Evolutionary conservation across 2,888 invertebrate genomes (phyloP).

Genomic region (Cyrtodaria siliqua): DNA sequence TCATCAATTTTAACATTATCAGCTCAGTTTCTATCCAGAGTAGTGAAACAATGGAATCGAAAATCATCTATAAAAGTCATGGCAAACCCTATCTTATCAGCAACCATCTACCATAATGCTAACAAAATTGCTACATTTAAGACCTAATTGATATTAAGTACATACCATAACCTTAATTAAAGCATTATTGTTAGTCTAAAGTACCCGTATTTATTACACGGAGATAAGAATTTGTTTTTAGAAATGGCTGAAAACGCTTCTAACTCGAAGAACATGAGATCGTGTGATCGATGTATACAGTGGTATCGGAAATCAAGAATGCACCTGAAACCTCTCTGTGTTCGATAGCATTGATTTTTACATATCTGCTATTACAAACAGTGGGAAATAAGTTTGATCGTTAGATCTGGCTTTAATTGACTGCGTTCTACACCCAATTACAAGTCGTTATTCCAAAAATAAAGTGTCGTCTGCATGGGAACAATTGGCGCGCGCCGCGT

Average conservation of each 20-base stretch:
- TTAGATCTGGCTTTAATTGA: conserved; percentile 64
- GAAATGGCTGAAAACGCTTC: neutral
- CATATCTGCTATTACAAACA: conserved; percentile 58
- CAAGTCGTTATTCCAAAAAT: conserved; percentile 67
- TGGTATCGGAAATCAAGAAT: conserved; percentile 14
- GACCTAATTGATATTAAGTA: conserved; percentile 39
- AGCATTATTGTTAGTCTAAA: conserved; percentile 23
- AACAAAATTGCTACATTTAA: conserved; percentile 27
- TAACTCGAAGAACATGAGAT: neutral
- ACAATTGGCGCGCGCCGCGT: conserved; percentile 65
- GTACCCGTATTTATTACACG: conserved; percentile 34
- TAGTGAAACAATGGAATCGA: too few relatives aligned
- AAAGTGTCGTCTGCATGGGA: conserved; percentile 59
- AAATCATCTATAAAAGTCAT: too few relatives aligned
- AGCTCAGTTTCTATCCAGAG: too few relatives aligned
- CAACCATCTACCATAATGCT: conserved; percentile 15
- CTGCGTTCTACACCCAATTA: conserved; percentile 63
- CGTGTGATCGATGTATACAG: neutral
- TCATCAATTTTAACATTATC: too few relatives aligned
- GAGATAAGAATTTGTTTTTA: conserved; percentile 33
- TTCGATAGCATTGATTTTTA: conserved; percentile 59
- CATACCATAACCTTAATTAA: conserved; percentile 5
- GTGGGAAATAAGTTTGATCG: conserved; percentile 57
- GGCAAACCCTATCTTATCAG: neutral
- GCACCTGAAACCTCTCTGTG: conserved; percentile 52